Percentiles rank a stretch among this genome's conserved stretches.
Evolutionary conservation across 2,888 invertebrate species (phyloP).

Genomic region (Dynastes maya): DNA sequence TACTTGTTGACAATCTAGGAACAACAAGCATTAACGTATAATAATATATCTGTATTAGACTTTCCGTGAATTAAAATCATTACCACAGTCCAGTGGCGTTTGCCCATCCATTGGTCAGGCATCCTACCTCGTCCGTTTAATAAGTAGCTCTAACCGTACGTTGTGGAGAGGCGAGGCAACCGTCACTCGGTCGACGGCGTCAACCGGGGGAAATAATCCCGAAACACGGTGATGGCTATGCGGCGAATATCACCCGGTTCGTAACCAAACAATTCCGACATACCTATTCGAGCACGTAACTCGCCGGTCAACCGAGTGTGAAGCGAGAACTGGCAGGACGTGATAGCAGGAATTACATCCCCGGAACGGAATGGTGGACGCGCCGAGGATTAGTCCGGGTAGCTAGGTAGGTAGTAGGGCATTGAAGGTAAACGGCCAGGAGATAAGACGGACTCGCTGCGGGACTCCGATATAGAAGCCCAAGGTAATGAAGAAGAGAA

Average conservation of each 20-base stretch:
- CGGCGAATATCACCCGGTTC: slow-evolving; percentile 51
- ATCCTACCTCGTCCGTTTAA: slow-evolving; percentile 16
- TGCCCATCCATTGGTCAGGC: slow-evolving; percentile 1
- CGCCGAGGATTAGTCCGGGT: slow-evolving; percentile 60
- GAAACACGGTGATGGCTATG: slow-evolving; percentile 36
- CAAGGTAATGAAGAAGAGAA: slow-evolving; percentile 65
- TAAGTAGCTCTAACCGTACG: not conserved
- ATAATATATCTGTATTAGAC: not conserved
- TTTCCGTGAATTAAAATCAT: slow-evolving; percentile 13
- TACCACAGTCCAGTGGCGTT: slow-evolving; percentile 10
- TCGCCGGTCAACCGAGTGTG: slow-evolving; percentile 64
- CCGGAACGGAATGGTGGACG: slow-evolving; percentile 69
- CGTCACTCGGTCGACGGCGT: slow-evolving; percentile 14
- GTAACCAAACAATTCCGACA: slow-evolving; percentile 59
- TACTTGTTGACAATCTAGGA: not conserved
- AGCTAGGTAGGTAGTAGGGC: slow-evolving; percentile 60
- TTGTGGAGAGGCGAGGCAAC: slow-evolving; percentile 17
- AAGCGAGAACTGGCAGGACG: slow-evolving; percentile 67
- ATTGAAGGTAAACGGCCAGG: slow-evolving; percentile 64
- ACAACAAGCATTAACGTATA: not conserved
- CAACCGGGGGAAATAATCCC: slow-evolving; percentile 48
- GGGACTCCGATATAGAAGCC: slow-evolving; percentile 61
- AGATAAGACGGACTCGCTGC: slow-evolving; percentile 65
- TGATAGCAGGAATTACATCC: slow-evolving; percentile 70
- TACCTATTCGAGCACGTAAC: slow-evolving; percentile 65